Base-by-base conservation (phyloP, 2,888 invertebrate species). In the Lasioglossum marginatum region DNA sequence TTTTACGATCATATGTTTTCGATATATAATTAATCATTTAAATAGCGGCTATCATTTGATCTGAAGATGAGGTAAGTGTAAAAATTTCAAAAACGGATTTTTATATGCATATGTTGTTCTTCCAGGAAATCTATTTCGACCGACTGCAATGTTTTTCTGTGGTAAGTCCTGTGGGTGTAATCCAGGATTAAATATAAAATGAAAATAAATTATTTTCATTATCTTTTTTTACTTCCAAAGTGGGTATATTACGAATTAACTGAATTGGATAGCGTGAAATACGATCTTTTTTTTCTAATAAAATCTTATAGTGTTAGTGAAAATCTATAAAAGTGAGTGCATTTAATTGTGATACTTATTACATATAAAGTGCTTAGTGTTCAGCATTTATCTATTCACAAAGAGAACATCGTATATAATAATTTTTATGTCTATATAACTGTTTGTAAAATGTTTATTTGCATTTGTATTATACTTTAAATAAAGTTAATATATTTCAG, bases 61-160 rank as follows among this genome's bases (percentile, higher is more conserved):
- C 71, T 76, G 79, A 80, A 79, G n/a, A 16, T 16, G 34, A 81
- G 89, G 89, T 89, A 88, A 88, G 89, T 86, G 31, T 3, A 8
- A 34, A 16, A 34, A 34, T 45, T 66, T 72, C 4, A 63, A 57
- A 52, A 66, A 66, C 48, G 74, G 71, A 77, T 77, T 81, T 88
- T 86, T 83, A 89, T 74, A 73, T 79, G 52, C 12, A 73, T 81
- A 37, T 84, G 63, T 87, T 89, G 31, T 89, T 87, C 79, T 89
- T 89, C 74, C 83, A 89, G 89, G 88, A 68, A 72, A 70, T 48
- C 78, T 72, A 78, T 77, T 74, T 82, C 34, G n/a, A 60, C 82
- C 40, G 60, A 74, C 60, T 57, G 31, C 71, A 68, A 77, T 57
- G 73, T 81, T 78, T 60, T 81, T 76, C 12, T 76, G 34, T 43